Evolutionary conservation across 2,888 invertebrate genomes (phyloP).

Genomic region (Orthonevra nobilis): DNA sequence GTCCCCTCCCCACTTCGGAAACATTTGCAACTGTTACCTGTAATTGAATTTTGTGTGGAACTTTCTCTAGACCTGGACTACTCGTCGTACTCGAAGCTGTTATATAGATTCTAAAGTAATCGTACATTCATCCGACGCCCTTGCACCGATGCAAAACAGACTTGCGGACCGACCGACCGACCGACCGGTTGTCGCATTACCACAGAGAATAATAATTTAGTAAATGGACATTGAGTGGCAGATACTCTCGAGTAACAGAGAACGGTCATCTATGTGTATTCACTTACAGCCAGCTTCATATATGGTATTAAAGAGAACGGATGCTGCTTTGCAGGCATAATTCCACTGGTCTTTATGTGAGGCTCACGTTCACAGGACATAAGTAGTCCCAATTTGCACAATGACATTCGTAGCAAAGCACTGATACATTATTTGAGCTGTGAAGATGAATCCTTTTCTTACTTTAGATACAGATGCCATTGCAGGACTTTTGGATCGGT

Average conservation of each 20-base stretch:
- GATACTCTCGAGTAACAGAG: constrained; percentile 34
- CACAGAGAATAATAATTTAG: constrained; percentile 68
- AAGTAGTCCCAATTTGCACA: constrained; percentile 47
- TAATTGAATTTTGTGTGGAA: constrained; percentile 62
- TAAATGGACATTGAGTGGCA: constrained; percentile 71
- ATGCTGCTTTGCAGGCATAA: constrained; percentile 31
- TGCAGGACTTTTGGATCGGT: constrained; percentile 13
- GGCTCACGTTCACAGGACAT: constrained; percentile 14
- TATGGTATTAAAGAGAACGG: constrained; percentile 28
- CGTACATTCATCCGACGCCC: constrained; percentile 15
- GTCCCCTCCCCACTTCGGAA: constrained; percentile 1
- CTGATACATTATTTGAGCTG: constrained; percentile 38
- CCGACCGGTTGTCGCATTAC: constrained; percentile 61
- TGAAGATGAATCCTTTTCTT: neutral
- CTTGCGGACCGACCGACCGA: too few relatives aligned
- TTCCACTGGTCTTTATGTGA: neutral
- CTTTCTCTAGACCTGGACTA: constrained; percentile 40
- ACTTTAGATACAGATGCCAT: neutral
- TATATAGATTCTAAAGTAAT: constrained; percentile 25
- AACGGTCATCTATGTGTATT: constrained; percentile 35
- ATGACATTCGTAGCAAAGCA: constrained; percentile 8
- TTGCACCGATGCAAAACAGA: neutral
- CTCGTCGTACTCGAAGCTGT: constrained; percentile 30
- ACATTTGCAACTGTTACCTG: constrained; percentile 52
- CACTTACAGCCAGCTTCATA: too few relatives aligned